These are phyloP conservation scores for Netelia inedita DNA, from an alignment of 2,888 invertebrate genomes.

Conservation along the genomic window DNA sequence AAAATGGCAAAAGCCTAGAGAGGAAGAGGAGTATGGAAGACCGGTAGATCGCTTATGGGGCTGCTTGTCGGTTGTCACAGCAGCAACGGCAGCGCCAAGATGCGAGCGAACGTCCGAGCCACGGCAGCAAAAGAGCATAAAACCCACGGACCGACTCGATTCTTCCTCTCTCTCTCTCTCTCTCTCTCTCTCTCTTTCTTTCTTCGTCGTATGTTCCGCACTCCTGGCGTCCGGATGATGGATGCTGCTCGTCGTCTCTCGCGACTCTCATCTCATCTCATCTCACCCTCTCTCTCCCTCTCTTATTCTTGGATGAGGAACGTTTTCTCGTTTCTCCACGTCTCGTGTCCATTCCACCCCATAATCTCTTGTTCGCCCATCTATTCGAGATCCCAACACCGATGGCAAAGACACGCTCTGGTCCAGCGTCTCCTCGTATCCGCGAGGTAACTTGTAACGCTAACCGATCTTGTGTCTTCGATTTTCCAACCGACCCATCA, in stretches of 20 bases:
- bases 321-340: slow-evolving; percentile 64
- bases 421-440: slow-evolving; percentile 27
- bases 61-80: slow-evolving; percentile 79
- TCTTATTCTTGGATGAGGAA: slow-evolving; percentile 51
- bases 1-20: slow-evolving; percentile 47
- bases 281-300: slow-evolving; percentile 11
- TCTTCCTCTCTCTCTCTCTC: background rate
- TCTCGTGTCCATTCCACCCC: slow-evolving; percentile 33
- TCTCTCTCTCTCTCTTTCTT: slow-evolving; percentile 27
- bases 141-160: slow-evolving; percentile 49
- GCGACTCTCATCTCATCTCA: slow-evolving; percentile 58
- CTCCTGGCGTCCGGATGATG: slow-evolving; percentile 71
- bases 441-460: slow-evolving; percentile 50
- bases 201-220: slow-evolving; percentile 54
- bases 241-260: slow-evolving; percentile 69
- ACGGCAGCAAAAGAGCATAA: slow-evolving; percentile 45
- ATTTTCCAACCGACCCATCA: slow-evolving; percentile 48
- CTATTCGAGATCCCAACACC: slow-evolving; percentile 54
- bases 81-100: slow-evolving; percentile 68
- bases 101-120: slow-evolving; percentile 51
- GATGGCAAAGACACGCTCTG: slow-evolving; percentile 37
- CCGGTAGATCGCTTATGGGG: slow-evolving; percentile 77
- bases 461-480: slow-evolving; percentile 56
- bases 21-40: slow-evolving; percentile 66
- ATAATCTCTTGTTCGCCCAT: slow-evolving; percentile 59